A percentile compares a stretch with the other conserved stretches of the same genome.
Evolutionary conservation across 2,797 vertebrate species (phyloP).

Genomic region (Thalassophryne amazonica): DNA sequence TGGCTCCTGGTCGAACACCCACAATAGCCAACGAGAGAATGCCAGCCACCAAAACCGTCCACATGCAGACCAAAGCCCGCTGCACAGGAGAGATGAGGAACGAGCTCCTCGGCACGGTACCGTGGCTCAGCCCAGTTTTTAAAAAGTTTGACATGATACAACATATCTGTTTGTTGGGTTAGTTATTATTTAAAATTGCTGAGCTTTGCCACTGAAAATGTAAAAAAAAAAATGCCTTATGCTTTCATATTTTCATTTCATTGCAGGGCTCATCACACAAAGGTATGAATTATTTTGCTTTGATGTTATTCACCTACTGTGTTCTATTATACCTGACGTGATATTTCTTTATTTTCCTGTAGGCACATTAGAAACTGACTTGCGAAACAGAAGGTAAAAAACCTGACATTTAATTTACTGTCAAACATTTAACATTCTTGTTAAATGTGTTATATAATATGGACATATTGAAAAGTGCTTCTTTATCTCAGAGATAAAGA

Average conservation of each 20-base stretch:
- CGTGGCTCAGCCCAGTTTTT: no score
- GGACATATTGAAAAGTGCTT: no score
- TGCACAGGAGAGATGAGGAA: slow-evolving; percentile 91
- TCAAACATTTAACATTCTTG: no score
- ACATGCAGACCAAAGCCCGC: slow-evolving; percentile 91
- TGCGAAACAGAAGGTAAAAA: slow-evolving; percentile 78
- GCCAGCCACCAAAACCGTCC: slow-evolving; percentile 88
- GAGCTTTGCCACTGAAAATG: not conserved
- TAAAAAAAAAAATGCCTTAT: no score
- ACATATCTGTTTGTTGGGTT: no score
- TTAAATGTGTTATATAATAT: no score
- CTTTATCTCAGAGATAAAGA: no score
- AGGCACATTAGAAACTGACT: slow-evolving; percentile 56
- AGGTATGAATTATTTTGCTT: slow-evolving; percentile 47
- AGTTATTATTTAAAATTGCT: no score
- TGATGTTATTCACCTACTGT: no score
- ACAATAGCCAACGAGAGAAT: slow-evolving; percentile 90
- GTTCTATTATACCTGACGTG: no score
- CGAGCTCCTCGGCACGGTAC: slow-evolving; percentile 82
- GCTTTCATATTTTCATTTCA: no score
- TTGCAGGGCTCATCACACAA: slow-evolving; percentile 48
- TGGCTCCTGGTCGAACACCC: slow-evolving; percentile 90
- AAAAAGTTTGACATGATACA: no score
- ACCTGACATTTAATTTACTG: not conserved
- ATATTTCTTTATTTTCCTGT: not conserved